These are phyloP conservation scores for Hystrix brachyura DNA, from an alignment of 2,113 vertebrate species.

Conservation along the genomic window DNA sequence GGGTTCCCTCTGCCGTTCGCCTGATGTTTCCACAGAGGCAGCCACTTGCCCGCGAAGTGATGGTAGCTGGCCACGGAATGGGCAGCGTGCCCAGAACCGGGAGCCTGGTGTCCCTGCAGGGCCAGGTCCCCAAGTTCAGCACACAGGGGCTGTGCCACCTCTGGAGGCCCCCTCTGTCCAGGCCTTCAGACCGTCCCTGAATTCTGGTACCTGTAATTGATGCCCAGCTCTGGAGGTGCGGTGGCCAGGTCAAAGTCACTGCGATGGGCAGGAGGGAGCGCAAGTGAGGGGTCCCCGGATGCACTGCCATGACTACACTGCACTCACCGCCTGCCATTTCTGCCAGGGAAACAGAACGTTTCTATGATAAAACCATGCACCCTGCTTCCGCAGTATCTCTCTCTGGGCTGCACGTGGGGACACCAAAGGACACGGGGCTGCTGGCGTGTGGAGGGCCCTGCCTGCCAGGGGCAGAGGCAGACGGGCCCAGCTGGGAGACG, in stretches of 20 bases:
- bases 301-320: rapidly evolving
- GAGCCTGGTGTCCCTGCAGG: not conserved
- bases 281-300: not conserved
- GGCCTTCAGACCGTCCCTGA: conserved; percentile 6
- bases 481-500: not conserved
- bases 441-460: not conserved
- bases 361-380: rapidly evolving
- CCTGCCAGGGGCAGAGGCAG: not conserved
- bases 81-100: not conserved
- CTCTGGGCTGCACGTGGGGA: not conserved
- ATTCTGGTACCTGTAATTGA: conserved; percentile 54
- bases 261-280: not conserved
- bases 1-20: not conserved
- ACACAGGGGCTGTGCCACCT: not conserved
- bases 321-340: not conserved
- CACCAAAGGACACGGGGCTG: not conserved
- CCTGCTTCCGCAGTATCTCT: rapidly evolving
- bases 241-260: not conserved
- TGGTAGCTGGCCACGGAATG: not conserved
- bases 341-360: not conserved
- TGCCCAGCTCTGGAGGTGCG: not conserved
- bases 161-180: not conserved
- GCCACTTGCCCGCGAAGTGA: not conserved
- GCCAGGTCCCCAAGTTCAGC: not conserved
- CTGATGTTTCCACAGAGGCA: not conserved